phyloP scores from a whole-genome alignment of 2,113 vertebrate genomes.

The Burhinus oedicnemus region DNA sequence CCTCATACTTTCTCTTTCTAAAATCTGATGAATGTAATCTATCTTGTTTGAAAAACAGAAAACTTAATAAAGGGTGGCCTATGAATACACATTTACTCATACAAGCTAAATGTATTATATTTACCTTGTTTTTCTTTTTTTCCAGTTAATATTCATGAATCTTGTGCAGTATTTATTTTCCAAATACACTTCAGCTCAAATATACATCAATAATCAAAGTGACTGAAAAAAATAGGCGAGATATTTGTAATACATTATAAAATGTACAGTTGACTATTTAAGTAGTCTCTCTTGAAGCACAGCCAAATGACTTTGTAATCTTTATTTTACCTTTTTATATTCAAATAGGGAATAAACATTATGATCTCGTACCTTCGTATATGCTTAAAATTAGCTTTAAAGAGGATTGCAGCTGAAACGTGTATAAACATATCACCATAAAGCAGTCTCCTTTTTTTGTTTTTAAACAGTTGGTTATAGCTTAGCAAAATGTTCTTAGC shows the following conservation, averaged over 20 bases:
- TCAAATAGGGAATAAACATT: not conserved
- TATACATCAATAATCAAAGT: conserved; percentile 37
- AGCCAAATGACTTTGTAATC: not conserved
- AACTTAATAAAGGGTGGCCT: not conserved
- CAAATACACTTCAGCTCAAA: conserved; percentile 29
- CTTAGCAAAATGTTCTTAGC: not conserved
- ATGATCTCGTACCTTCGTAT: not conserved
- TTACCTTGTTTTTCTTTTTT: conserved; percentile 32
- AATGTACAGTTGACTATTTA: not conserved
- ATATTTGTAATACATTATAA: conserved; percentile 38
- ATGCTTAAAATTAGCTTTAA: not conserved
- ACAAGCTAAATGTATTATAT: conserved; percentile 27
- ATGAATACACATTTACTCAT: conserved; percentile 9
- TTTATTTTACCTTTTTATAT: conserved; percentile 7
- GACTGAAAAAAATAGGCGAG: conserved; percentile 6
- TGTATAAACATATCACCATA: not conserved
- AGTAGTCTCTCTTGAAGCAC: not conserved
- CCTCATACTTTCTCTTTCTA: conserved; percentile 29
- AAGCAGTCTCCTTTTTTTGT: not conserved
- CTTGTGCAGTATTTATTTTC: conserved; percentile 54
- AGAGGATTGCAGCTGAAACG: not conserved
- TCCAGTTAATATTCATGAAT: conserved; percentile 58
- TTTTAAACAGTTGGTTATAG: not conserved
- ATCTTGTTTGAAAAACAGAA: conserved; percentile 55
- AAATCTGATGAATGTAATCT: conserved; percentile 38